These are phyloP conservation scores for Istiophorus platypterus DNA, from an alignment of 2,113 vertebrate species.

Conservation along the genomic window DNA sequence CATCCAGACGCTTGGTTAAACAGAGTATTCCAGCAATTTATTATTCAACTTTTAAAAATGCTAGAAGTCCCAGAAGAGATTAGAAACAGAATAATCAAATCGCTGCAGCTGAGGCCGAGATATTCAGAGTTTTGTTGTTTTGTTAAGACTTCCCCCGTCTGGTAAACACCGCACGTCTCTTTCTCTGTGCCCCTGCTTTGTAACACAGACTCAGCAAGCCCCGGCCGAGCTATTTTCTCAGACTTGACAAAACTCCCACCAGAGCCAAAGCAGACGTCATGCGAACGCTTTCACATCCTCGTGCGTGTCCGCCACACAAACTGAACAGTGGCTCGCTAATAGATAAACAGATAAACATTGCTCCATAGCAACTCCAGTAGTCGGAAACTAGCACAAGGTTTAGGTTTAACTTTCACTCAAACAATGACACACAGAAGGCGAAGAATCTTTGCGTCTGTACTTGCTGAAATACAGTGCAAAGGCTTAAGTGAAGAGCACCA, in stretches of 20 bases:
- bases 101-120: background rate
- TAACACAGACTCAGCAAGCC: background rate
- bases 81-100: background rate
- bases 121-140: conserved; percentile 2
- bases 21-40: background rate
- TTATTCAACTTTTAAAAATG: background rate
- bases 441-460: too few species aligned
- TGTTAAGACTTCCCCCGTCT: background rate
- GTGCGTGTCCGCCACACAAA: too few species aligned
- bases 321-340: too few species aligned
- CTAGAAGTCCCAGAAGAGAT: background rate
- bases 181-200: background rate
- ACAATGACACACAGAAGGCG: too few species aligned
- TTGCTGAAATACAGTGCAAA: too few species aligned
- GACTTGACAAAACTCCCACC: background rate
- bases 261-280: too few species aligned
- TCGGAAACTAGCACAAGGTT: background rate
- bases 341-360: too few species aligned
- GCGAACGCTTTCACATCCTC: too few species aligned
- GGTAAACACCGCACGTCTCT: background rate
- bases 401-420: too few species aligned
- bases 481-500: background rate
- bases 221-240: background rate
- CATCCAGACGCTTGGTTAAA: background rate
- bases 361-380: background rate